Base-by-base conservation (phyloP, 2,888 invertebrate species). In the Leptinotarsa juncta region DNA sequence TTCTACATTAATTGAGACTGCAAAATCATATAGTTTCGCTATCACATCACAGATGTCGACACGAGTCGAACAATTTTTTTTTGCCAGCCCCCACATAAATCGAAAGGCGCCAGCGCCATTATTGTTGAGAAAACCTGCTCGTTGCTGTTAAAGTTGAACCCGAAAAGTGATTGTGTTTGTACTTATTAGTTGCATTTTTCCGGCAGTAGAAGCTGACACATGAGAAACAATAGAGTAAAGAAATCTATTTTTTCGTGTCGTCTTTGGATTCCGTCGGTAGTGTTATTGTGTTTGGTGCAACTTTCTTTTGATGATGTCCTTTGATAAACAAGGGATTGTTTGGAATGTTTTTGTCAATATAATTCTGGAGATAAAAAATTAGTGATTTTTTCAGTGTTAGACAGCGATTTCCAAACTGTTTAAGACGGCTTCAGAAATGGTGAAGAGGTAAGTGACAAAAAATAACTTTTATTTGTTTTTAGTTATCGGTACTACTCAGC, bases 361-460 rank as follows among this genome's bases (percentile, higher is more conserved):
- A 16, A 49, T 73, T 71, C 71, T 71, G 74, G 73, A 71, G 60
- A 77, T 74, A 65, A 74, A 71, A 65, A 72, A 75, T 77, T 75
- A 23, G 53, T 72, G 69, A 65, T 72, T 73, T 76, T 76, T 77
- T 70, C 72, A 67, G 77, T 71, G 72, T 75, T 74, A 16, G 60
- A 72, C 70, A 75, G 60, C 50, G 72, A 53, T 74, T 42, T 79
- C 80, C 84, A 85, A 85, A 83, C 85, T 86, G 85, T 86, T 85
- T 84, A 87, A 85, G 83, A 87, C 86, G 86, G 87, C 87, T 84
- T 83, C 87, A 85, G 87, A 87, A 82, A 88, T 88, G 88, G 88
- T 88, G 77, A 88, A 88, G 86, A 87, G 88, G 88, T 88, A 79
- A 79, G 86, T 84, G 73, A 10, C 20, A 14, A 15, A 49, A 18